Evolutionary conservation across 1,140 invertebrate species (phyloP).

Genomic region (Lasioglossum albipes): DNA sequence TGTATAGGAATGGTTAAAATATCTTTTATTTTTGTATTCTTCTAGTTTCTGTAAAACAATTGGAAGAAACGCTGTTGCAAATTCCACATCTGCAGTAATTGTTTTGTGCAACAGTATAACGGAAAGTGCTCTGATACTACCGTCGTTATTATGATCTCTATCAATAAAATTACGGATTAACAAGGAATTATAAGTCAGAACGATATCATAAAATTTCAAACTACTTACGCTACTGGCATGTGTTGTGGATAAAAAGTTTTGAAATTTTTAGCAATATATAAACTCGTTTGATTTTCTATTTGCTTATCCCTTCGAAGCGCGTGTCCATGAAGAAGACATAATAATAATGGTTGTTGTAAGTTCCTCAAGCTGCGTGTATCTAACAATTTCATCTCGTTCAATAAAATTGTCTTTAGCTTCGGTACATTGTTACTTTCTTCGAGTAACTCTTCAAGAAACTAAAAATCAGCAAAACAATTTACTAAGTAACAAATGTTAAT

Average conservation of each 20-base stretch:
- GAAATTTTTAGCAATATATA: slow-evolving; percentile 44
- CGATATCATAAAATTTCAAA: slow-evolving; percentile 1
- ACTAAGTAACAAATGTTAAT: slow-evolving; percentile 7
- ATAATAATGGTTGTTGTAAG: slow-evolving; percentile 53
- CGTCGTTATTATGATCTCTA: slow-evolving; percentile 68
- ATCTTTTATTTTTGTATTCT: slow-evolving; percentile 71
- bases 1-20: slow-evolving; percentile 80
- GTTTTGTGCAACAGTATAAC: slow-evolving; percentile 58
- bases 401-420: slow-evolving; percentile 63
- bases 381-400: slow-evolving; percentile 59
- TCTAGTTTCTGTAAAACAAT: slow-evolving; percentile 59
- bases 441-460: slow-evolving; percentile 65
- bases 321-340: slow-evolving; percentile 68
- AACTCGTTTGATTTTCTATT: slow-evolving; percentile 62
- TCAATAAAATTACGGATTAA: slow-evolving; percentile 20
- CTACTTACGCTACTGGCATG: slow-evolving; percentile 44
- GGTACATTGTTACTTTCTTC: slow-evolving; percentile 62
- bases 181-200: background rate
- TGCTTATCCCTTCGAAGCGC: slow-evolving; percentile 65
- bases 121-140: slow-evolving; percentile 68
- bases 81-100: slow-evolving; percentile 41
- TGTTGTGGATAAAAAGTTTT: slow-evolving; percentile 33
- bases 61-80: slow-evolving; percentile 52
- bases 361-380: slow-evolving; percentile 20
- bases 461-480: slow-evolving; percentile 29